Conservation (phyloP, 1,140 invertebrate genomes). For the Drosophila simulans region DNA sequence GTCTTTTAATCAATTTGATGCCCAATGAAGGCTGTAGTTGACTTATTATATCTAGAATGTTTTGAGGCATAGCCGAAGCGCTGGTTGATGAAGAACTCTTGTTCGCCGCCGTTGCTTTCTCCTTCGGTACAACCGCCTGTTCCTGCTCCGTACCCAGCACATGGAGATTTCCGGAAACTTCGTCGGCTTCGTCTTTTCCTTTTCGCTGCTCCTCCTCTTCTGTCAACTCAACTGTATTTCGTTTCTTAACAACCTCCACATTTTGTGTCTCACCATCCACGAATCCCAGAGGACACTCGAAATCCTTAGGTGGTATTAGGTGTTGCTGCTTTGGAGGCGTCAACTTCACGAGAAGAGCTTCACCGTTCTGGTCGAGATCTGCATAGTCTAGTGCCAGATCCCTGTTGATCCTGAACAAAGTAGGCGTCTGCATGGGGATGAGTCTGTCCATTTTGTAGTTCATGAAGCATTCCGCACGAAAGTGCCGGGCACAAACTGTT, state of each 20-base stretch:
- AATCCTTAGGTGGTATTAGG: constrained; percentile 55
- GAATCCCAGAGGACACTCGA: constrained; percentile 56
- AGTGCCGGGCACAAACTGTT: constrained; percentile 85
- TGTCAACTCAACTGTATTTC: background rate
- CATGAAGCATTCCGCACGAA: constrained; percentile 85
- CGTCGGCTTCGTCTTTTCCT: background rate
- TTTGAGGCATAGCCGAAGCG: constrained; percentile 1
- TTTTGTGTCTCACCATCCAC: constrained; percentile 4
- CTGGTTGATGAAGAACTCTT: background rate
- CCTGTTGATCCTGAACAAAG: constrained; percentile 48
- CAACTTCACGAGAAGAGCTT: constrained; percentile 51
- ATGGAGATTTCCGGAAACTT: background rate
- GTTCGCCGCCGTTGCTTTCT: background rate
- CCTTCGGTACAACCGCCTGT: background rate
- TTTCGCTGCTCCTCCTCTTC: background rate
- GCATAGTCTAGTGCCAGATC: constrained; percentile 58
- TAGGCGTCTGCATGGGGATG: constrained; percentile 53
- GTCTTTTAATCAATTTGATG: background rate
- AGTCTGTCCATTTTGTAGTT: constrained; percentile 83
- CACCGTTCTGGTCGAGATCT: constrained; percentile 46
- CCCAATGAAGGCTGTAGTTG: constrained; percentile 4
- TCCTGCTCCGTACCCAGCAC: background rate
- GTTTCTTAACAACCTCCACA: background rate
- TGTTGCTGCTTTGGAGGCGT: constrained; percentile 37
- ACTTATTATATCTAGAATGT: constrained; percentile 2